These are phyloP conservation scores for Peromyscus aztecus DNA, from an alignment of 2,797 vertebrate genomes.

Conservation along the genomic window DNA sequence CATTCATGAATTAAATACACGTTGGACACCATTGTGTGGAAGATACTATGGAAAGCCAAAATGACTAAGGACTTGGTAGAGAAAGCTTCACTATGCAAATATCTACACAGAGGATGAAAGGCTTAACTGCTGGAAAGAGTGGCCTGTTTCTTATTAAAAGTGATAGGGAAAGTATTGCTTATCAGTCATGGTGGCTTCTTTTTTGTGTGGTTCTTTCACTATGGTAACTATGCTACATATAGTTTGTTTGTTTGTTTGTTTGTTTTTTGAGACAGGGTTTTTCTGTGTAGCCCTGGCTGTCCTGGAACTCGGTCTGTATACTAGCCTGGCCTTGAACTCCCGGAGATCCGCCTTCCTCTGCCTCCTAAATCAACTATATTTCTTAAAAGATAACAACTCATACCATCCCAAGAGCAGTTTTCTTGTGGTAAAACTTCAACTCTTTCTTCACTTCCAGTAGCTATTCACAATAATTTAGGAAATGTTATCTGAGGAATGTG, in stretches of 20 bases:
- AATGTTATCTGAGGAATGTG: background rate
- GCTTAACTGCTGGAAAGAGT: background rate
- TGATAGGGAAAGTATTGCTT: background rate
- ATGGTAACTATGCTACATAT: too few relatives aligned
- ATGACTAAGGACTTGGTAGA: background rate
- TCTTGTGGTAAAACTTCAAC: background rate
- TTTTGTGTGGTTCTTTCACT: too few relatives aligned
- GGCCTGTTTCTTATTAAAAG: constrained; percentile 49
- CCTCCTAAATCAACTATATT: constrained; percentile 1
- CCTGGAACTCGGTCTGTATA: background rate
- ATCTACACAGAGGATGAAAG: background rate
- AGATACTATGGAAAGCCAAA: constrained; percentile 13
- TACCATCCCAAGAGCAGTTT: constrained; percentile 27
- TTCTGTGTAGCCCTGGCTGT: too few relatives aligned
- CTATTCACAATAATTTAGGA: constrained; percentile 32
- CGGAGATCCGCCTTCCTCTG: background rate
- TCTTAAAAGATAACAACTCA: constrained; percentile 55
- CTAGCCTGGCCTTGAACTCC: background rate
- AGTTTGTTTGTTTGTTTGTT: background rate
- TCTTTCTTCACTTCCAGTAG: constrained; percentile 17
- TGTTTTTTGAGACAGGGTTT: too few relatives aligned
- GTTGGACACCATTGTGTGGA: background rate
- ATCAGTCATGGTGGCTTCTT: background rate
- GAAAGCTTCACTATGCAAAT: background rate
- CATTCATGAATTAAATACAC: background rate